Percentiles rank a stretch among this genome's conserved stretches.
Evolutionary conservation across 2,113 vertebrate species (phyloP).

Genomic region (Hippocampus guttulatus): DNA sequence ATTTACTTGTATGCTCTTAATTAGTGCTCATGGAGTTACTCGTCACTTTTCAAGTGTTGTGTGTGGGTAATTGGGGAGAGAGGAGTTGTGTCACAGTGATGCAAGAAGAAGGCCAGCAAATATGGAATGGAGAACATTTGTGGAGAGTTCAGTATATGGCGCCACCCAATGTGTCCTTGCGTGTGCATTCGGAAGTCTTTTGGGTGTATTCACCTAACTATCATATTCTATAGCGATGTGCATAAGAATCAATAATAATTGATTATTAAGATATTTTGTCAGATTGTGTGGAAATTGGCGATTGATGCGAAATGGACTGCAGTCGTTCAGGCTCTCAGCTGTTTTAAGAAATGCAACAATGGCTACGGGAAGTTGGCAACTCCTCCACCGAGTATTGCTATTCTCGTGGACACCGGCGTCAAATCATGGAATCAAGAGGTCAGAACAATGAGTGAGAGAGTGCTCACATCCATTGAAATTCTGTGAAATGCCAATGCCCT

Average conservation of each 20-base stretch:
- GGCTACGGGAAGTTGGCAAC: background rate
- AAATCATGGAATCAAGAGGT: background rate
- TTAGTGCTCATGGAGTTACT: slow-evolving; percentile 8
- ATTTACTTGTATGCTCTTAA: background rate
- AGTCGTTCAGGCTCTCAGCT: no score
- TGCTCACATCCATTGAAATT: no score
- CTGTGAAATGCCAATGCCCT: background rate
- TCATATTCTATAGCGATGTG: background rate
- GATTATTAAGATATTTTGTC: background rate
- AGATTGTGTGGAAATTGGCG: no score
- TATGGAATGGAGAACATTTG: background rate
- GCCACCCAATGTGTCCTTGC: background rate
- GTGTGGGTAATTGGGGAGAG: background rate
- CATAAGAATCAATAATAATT: background rate
- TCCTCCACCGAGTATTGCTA: background rate
- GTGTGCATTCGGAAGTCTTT: background rate
- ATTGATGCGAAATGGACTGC: no score
- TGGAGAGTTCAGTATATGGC: background rate
- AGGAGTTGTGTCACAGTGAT: background rate
- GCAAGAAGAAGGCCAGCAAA: background rate
- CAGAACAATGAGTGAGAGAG: background rate
- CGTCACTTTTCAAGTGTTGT: slow-evolving; percentile 7
- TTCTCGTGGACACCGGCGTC: background rate
- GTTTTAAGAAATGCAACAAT: no score
- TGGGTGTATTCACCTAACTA: background rate